Base-by-base conservation (phyloP, 2,888 invertebrate species). In the Drosophila algonquin region DNA sequence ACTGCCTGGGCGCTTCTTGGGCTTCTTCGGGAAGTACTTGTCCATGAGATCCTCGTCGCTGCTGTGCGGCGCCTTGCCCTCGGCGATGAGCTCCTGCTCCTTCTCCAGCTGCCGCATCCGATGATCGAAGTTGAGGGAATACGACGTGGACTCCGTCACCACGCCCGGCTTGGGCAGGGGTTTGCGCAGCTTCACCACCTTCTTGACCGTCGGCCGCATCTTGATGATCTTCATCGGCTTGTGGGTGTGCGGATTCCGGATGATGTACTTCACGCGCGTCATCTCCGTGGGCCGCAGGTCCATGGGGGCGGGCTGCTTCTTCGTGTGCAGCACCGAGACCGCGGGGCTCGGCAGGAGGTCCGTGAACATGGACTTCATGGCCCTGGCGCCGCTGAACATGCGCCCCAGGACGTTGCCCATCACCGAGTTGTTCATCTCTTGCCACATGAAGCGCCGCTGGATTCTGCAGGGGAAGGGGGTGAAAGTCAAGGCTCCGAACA, bases 391-490 rank as follows among this genome's bases (percentile, higher is more conserved):
- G 0, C 75, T 77, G 9, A 89, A 90, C 77, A 90, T 88, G 2
- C 89, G 83, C 6, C 89, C 83, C 80, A 91, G 81, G 0, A 91
- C 55, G 0, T 80, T 84, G 27, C 90, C 89, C 71, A 91, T 89
- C 9, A 89, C 86, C 0, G 76, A 63, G 30, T 90, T 89, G 53
- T 91, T 91, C 88, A 92, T 90, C 69, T 92, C 90, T 46, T 90
- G 89, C 92, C 92, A 92, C 92, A 92, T 92, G 52, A 92, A 92
- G 30, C 92, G 91, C 0, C 92, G 89, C 63, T 92, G 91, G 46
- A 91, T 88, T 81, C 87, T 90, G 59, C 12, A 12, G 1, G 21
- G 27, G 48, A 8, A 27, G 10, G 5, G 4, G 45, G 44, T 46
- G 64, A 63, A 50, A 48, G 69, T 45, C 30, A 51, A 9, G 24